Conservation (phyloP, 2,113 vertebrate species). For the Anhinga anhinga region DNA sequence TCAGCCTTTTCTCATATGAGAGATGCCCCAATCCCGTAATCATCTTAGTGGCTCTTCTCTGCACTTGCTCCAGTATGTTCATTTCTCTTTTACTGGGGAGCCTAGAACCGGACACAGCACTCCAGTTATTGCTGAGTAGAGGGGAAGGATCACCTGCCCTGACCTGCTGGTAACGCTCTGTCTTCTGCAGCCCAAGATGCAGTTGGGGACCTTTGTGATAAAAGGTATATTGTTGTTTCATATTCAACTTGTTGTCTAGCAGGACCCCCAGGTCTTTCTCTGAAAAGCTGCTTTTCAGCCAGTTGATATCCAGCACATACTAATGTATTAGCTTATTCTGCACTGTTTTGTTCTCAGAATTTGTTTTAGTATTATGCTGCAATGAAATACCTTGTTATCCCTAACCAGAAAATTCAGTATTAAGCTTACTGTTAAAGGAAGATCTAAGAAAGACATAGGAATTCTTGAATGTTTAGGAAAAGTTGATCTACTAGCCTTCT, state of each 20-base stretch:
- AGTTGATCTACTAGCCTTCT: background rate
- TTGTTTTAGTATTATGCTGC: background rate
- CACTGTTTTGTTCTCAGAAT: background rate
- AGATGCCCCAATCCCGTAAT: background rate
- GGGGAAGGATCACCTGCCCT: background rate
- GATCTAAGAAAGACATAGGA: background rate
- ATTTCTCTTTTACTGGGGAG: background rate
- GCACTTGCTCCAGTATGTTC: background rate
- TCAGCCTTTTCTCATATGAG: background rate
- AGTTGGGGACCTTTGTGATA: background rate
- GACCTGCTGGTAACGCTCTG: background rate
- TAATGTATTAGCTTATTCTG: background rate
- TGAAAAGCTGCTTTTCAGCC: background rate
- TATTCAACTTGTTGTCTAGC: background rate
- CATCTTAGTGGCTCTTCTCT: background rate
- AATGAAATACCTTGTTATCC: background rate
- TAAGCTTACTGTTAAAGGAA: background rate
- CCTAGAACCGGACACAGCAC: no score
- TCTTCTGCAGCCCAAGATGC: background rate
- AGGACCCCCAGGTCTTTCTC: background rate
- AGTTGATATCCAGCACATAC: rapidly evolving
- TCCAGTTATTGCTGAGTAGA: background rate
- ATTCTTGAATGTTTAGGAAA: background rate
- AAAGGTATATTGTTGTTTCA: background rate
- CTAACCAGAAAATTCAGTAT: background rate